Conservation (phyloP, 2,113 vertebrate species). For the Galeopterus variegatus region DNA sequence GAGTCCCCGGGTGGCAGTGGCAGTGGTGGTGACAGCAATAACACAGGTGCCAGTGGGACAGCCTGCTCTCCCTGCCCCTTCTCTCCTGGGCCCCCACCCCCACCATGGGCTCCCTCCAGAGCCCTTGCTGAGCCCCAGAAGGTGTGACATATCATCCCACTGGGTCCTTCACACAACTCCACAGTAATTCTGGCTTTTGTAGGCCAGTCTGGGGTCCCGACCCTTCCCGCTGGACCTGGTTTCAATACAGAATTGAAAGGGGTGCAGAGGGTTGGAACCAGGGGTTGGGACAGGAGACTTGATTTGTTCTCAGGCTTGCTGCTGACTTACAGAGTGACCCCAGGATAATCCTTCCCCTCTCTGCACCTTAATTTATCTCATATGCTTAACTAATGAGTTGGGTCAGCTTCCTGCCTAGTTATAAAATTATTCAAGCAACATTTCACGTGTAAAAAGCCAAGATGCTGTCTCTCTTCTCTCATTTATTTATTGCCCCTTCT, state of each 20-base stretch:
- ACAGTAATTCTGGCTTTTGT: background rate
- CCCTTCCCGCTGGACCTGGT: background rate
- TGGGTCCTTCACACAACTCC: background rate
- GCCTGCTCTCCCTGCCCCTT: background rate
- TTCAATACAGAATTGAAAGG: background rate
- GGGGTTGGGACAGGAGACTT: background rate
- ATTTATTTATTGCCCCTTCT: too few species aligned
- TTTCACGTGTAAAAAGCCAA: background rate
- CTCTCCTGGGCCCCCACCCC: background rate
- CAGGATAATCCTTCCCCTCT: background rate
- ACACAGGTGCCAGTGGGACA: background rate
- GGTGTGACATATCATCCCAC: background rate
- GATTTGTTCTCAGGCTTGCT: conserved; percentile 2
- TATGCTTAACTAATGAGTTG: background rate
- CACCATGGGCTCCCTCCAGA: background rate
- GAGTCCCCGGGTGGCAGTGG: conserved; percentile 88
- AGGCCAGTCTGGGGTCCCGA: background rate
- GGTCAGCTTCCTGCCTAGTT: background rate
- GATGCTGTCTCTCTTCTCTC: background rate
- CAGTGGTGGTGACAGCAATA: conserved; percentile 80
- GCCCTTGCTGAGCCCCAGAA: background rate
- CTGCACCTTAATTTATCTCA: background rate
- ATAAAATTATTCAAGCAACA: background rate
- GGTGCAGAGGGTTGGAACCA: background rate
- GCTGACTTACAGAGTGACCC: background rate